Conservation (phyloP, 2,888 invertebrate species). For the Xiphydria camelus region DNA sequence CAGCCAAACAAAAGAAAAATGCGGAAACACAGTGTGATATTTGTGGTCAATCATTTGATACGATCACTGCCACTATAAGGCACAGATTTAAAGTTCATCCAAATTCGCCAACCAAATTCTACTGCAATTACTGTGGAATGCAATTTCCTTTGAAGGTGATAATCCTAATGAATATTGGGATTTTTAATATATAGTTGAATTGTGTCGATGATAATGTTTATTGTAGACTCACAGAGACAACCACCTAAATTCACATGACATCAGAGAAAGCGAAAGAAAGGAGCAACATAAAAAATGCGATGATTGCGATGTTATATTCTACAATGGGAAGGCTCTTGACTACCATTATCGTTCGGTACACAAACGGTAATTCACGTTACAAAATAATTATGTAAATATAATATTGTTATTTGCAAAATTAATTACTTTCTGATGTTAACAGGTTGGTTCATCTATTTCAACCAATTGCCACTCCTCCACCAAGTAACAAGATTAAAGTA, state of each 20-base stretch:
- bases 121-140: slow-evolving; percentile 70
- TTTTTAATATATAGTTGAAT: too few relatives aligned
- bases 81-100: slow-evolving; percentile 71
- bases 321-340: slow-evolving; percentile 61
- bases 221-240: slow-evolving; percentile 64
- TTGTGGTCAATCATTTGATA: slow-evolving; percentile 63
- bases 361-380: slow-evolving; percentile 59
- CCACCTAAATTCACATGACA: slow-evolving; percentile 62
- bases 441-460: slow-evolving; percentile 57
- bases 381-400: too few relatives aligned
- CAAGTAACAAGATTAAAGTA: slow-evolving; percentile 61
- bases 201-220: slow-evolving; percentile 5
- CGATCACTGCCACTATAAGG: slow-evolving; percentile 67
- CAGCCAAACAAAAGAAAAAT: slow-evolving; percentile 40
- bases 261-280: slow-evolving; percentile 34
- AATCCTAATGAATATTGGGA: neutral
- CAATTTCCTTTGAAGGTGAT: slow-evolving; percentile 68
- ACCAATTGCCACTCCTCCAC: slow-evolving; percentile 60
- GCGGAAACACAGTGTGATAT: slow-evolving; percentile 63
- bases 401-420: neutral
- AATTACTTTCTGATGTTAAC: slow-evolving; percentile 21
- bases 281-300: slow-evolving; percentile 58
- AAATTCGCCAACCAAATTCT: slow-evolving; percentile 66
- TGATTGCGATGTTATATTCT: slow-evolving; percentile 64
- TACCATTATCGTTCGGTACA: slow-evolving; percentile 63